A percentile compares a stretch with the other conserved stretches of the same genome.
Evolutionary conservation across 1,140 invertebrate species (phyloP).

Genomic region (Drosophila albomicans): DNA sequence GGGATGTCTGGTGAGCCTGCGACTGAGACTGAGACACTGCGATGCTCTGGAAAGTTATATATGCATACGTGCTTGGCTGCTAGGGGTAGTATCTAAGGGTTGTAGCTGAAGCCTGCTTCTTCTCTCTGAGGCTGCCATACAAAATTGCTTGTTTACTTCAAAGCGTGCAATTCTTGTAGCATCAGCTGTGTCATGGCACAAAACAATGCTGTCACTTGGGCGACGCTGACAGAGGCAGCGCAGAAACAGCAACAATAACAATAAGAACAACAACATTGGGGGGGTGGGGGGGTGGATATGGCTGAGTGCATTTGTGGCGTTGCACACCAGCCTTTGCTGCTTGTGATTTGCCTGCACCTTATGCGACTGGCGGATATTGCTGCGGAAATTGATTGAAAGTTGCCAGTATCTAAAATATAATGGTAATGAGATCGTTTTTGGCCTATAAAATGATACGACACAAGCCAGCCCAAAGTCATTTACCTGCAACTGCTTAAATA

Average conservation of each 20-base stretch:
- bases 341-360: slow-evolving; percentile 59
- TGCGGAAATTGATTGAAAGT: slow-evolving; percentile 80
- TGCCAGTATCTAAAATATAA: slow-evolving; percentile 71
- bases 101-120: background rate
- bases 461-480: slow-evolving; percentile 31
- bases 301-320: slow-evolving; percentile 37
- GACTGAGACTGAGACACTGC: slow-evolving; percentile 1
- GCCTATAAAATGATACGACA: slow-evolving; percentile 38
- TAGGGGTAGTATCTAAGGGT: background rate
- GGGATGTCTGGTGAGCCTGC: background rate
- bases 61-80: slow-evolving; percentile 40
- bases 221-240: slow-evolving; percentile 51
- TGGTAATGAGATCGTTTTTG: slow-evolving; percentile 79
- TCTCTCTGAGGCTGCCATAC: slow-evolving; percentile 52
- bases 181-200: slow-evolving; percentile 74
- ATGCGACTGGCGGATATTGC: slow-evolving; percentile 72
- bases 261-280: slow-evolving; percentile 15
- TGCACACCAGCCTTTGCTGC: slow-evolving; percentile 49
- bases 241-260: slow-evolving; percentile 20
- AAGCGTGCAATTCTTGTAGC: slow-evolving; percentile 77
- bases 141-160: slow-evolving; percentile 83
- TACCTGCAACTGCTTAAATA: slow-evolving; percentile 11
- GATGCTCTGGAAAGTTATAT: slow-evolving; percentile 57
- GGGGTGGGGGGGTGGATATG: too few relatives aligned
- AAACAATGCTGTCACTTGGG: slow-evolving; percentile 79